Percentiles rank a stretch among this genome's conserved stretches.
phyloP scores from a whole-genome alignment of 2,797 vertebrate species.

The Eidolon dupreanum region DNA sequence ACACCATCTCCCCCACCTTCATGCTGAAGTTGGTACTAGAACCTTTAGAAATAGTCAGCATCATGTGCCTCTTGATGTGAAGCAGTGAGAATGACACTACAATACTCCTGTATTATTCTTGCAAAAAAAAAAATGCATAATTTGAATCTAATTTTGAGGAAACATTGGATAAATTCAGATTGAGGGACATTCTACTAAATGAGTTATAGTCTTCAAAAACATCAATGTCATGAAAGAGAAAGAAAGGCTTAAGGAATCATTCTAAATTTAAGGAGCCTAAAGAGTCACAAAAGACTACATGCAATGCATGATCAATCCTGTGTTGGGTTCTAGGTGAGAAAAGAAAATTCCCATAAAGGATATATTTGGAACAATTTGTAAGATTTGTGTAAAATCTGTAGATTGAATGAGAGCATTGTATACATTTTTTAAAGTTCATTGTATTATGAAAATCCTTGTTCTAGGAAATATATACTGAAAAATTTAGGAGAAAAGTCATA shows the following conservation, averaged over 20 bases:
- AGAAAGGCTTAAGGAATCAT: neutral
- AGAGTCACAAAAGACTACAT: neutral
- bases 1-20: neutral
- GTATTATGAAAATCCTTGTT: neutral
- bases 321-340: neutral
- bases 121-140: neutral
- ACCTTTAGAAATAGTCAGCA: neutral
- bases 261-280: neutral
- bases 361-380: neutral
- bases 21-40: neutral
- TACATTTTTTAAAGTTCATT: neutral
- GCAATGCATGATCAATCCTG: neutral
- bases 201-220: neutral
- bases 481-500: neutral
- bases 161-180: neutral
- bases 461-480: neutral
- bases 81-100: neutral
- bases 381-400: neutral
- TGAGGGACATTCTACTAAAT: neutral
- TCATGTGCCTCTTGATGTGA: neutral
- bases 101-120: neutral
- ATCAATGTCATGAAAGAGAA: neutral
- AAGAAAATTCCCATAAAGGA: neutral
- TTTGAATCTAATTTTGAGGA: neutral
- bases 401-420: neutral